Evolutionary conservation across 1,140 invertebrate genomes (phyloP), one percentile per base, ranked within the genome.

Genomic region (Liolophura sinensis): DNA sequence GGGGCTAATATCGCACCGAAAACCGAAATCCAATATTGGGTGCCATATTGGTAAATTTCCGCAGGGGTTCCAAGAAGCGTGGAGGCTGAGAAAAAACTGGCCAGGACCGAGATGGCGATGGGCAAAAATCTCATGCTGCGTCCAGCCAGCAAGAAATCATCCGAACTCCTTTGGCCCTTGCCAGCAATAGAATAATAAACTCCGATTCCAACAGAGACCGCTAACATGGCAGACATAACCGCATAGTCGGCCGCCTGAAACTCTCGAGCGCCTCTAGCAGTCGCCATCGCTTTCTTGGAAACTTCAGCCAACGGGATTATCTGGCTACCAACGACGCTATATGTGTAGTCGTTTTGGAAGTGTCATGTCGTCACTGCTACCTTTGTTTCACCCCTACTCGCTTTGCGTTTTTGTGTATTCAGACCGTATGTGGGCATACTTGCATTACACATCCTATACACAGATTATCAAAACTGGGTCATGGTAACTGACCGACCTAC

Each of bases 11-110:
- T 67, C 11, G 76, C 74, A 0, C 72, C 72, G 40, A 74, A 69
- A 0, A 73, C 71, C 18, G 69, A 73, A 22, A 80, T 71, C 71
- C 74, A 76, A 64, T 80, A 82, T 63, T 75, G 73, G 1, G 71
- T 75, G 15, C 80, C 80, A 62, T 71, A 76, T 54, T 69, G 55
- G 47, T 82, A 82, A 16, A 82, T 75, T 67, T 82, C 80, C 16
- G 70, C 73, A 11, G 80, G 74, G 47, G 75, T 78, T 31, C 77
- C 79, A 14, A 78, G 67, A 48, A 78, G 89, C 5, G 93, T 94
- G 48, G 95, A 92, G 52, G 93, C 93, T 0, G 93, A 95, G 78
- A 95, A 91, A 79, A 95, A 94, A 84, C 92, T 93, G 84, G 83
- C 75, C 50, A 83, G 66, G 40, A 81, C 59, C 55, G 73, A 73